phyloP scores from a whole-genome alignment of 2,113 vertebrate species.

The Melanostigma gelatinosum region DNA sequence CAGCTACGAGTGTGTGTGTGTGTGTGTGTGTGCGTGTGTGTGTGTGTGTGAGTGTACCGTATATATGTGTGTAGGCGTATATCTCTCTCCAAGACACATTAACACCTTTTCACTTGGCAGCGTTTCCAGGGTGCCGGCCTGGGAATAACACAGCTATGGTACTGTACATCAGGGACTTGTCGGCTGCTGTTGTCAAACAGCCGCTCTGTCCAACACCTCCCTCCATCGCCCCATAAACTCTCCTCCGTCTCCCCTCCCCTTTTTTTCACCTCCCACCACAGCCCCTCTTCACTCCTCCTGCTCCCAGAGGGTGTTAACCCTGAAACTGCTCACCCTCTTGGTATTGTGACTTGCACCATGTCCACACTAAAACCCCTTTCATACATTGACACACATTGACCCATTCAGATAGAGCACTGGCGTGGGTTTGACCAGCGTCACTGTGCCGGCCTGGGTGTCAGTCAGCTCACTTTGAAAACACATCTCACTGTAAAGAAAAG shows the following conservation, averaged over 20 bases:
- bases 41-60: slow-evolving; percentile 8
- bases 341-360: slow-evolving; percentile 7
- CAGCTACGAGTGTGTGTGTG: slow-evolving; percentile 30
- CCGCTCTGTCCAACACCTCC: slow-evolving; percentile 18
- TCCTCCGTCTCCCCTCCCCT: not conserved
- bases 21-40: slow-evolving; percentile 23
- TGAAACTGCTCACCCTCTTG: not conserved
- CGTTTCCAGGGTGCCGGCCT: slow-evolving; percentile 46
- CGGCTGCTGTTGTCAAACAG: slow-evolving; percentile 58
- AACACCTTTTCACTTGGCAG: slow-evolving; percentile 69
- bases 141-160: slow-evolving; percentile 60
- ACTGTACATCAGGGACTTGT: slow-evolving; percentile 60
- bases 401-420: not conserved
- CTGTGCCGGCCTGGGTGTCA: not conserved
- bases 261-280: slow-evolving; percentile 1
- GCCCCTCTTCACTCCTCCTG: not conserved
- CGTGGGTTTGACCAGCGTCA: not conserved
- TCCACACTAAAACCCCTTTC: not conserved
- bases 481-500: not conserved
- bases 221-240: slow-evolving; percentile 17
- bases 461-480: not conserved
- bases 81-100: slow-evolving; percentile 67
- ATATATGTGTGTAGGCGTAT: slow-evolving; percentile 17
- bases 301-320: slow-evolving; percentile 18
- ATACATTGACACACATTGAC: not conserved